Percentiles rank a stretch among this genome's conserved stretches.
phyloP scores from a whole-genome alignment of 2,113 vertebrate species.

The Megaceryle maxima region DNA sequence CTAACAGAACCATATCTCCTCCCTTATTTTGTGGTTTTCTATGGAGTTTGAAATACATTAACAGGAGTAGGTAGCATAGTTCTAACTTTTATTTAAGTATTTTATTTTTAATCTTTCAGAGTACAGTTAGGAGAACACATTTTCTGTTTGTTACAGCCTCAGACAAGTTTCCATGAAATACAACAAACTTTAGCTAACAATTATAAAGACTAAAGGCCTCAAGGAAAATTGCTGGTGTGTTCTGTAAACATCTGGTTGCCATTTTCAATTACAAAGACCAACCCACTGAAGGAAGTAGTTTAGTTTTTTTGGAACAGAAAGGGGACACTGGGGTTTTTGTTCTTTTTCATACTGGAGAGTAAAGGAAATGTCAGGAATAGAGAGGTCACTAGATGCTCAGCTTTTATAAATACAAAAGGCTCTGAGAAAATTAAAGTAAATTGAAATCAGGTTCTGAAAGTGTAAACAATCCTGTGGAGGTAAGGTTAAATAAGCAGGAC shows the following conservation, averaged over 20 bases:
- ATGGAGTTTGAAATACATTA: background rate
- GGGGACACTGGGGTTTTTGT: slow-evolving; percentile 74
- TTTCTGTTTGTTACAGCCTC: slow-evolving; percentile 21
- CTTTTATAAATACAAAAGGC: slow-evolving; percentile 76
- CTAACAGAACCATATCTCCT: background rate
- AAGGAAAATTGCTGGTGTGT: slow-evolving; percentile 60
- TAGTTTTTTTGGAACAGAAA: slow-evolving; percentile 72
- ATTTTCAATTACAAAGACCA: slow-evolving; percentile 76
- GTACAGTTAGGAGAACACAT: background rate
- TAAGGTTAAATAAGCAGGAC: slow-evolving; percentile 77
- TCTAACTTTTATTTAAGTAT: background rate
- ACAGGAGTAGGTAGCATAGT: background rate
- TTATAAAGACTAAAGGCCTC: slow-evolving; percentile 55
- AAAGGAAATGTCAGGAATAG: slow-evolving; percentile 72
- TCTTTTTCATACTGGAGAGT: slow-evolving; percentile 62
- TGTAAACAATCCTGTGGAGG: slow-evolving; percentile 71
- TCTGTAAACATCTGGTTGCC: slow-evolving; percentile 85
- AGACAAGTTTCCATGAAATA: slow-evolving; percentile 66
- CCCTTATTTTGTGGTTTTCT: background rate
- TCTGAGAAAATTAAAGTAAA: slow-evolving; percentile 76
- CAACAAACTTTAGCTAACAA: slow-evolving; percentile 67
- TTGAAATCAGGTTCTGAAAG: slow-evolving; percentile 67
- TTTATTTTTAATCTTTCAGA: background rate
- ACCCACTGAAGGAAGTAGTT: slow-evolving; percentile 76
- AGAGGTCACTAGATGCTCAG: slow-evolving; percentile 73